Evolutionary conservation across 2,888 invertebrate genomes (phyloP), one percentile per base, ranked within the genome.

Genomic region (Mactromeris polynyma): DNA sequence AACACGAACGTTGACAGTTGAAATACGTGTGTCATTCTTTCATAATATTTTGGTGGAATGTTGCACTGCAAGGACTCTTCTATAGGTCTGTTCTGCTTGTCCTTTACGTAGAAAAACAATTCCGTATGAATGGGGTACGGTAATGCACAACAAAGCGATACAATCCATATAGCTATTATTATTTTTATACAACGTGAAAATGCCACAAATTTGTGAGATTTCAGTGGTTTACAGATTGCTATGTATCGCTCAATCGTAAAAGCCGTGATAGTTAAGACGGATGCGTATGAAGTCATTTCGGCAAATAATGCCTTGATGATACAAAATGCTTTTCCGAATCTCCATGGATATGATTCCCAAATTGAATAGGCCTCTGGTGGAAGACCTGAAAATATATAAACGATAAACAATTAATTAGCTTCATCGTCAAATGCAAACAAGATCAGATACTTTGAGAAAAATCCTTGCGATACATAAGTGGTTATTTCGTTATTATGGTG

Each of bases 201-300:
- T 0, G 98, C 98, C 0, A 98, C 98, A 97, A 98, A 98, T 78
- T 98, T 98, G 96, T 98, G 98, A 87, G 98, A 97, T 95, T 98
- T 98, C 78, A 99, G 97, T 0, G 99, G 99, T 96, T 98, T 98
- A 96, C 99, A 99, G 95, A 99, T 99, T 42, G 99, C 99, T 91
- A 99, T 97, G 97, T 90, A 97, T 79, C 99, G 97, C 97, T 99
- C 99, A 97, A 98, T 98, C 0, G 99, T 98, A 97, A 99, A 99
- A 0, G 98, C 98, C 69, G 98, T 98, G 94, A 99, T 99, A 31
- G 99, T 99, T 95, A 99, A 97, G 77, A 99, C 98, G 0, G 99
- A 99, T 0, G 98, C 98, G 97, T 99, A 98, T 0, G 98, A 98
- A 0, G 98, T 98, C 97, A 96, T 96, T 93, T 97, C 97, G 11